Base-by-base conservation (phyloP, 2,888 invertebrate genomes). In the Zootermopsis nevadensis region DNA sequence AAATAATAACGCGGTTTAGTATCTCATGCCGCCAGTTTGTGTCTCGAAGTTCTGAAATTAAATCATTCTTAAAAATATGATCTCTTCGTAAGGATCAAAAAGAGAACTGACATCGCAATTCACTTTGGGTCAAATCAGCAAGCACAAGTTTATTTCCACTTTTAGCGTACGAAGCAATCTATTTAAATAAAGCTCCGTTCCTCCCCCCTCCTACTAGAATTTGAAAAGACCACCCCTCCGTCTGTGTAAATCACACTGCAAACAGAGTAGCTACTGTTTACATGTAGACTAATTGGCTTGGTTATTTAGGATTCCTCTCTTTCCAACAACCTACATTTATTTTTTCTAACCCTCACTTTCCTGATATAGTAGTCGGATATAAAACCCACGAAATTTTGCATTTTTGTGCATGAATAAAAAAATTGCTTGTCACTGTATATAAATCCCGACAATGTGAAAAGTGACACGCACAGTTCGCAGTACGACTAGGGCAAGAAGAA, bases 261-360 rank as follows among this genome's bases (percentile, higher is more conserved):
- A 79, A 79, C 60, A 35, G 79, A 79, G 79, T 60, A 33, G 79
- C 60, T 60, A 55, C 79, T 79, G 79, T 79, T 79, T 79, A 33
- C 79, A 79, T 60, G 79, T 24, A 60, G 42, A n/a, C 79, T 79
- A 79, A 79, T 79, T 79, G 79, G 79, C 60, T 79, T 79, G 79
- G 60, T 79, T 79, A 79, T 79, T 79, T 79, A 79, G 60, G n/a
- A 30, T 33, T 22, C 53, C 30, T 27, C 33, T 31, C 77, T 31
- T 31, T 31, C 55, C 12, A n/a, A n/a, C n/a, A n/a, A n/a, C n/a
- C n/a, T n/a, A 72, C 72, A 35, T 24, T 22, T 35, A 31, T 1
- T 35, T 30, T 19, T 31, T 19, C 72, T 0, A 6, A 35, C 22
- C 72, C 31, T 72, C 72, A 35, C 31, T 72, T 72, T 12, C 31